A percentile compares a stretch with the other conserved stretches of the same genome.
These are phyloP conservation scores for Aphrocallistes beatrix DNA, from an alignment of 37 sponge, comb jelly and placozoan genomes.

Conservation along the genomic window DNA sequence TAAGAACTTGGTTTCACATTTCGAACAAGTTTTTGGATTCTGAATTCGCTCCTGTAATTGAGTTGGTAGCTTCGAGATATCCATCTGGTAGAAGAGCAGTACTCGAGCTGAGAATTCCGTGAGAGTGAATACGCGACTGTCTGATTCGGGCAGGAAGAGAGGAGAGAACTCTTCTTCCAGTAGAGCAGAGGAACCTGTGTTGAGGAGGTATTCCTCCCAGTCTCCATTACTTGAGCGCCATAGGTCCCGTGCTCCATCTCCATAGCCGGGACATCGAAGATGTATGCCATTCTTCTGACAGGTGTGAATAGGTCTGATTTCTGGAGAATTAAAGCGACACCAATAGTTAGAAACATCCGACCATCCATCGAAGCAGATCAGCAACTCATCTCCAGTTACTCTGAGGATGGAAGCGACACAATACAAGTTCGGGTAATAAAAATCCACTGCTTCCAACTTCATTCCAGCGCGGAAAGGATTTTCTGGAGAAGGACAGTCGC, in stretches of 20 bases:
- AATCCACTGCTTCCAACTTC: slow-evolving; percentile 25
- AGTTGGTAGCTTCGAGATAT: neutral
- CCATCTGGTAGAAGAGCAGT: neutral
- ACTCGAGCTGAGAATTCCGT: neutral
- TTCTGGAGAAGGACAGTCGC: slow-evolving; percentile 1
- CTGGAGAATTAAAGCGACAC: slow-evolving; percentile 19
- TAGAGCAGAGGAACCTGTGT: neutral
- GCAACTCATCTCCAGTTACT: neutral
- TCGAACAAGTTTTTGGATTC: neutral
- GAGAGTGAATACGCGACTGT: neutral
- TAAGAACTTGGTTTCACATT: neutral
- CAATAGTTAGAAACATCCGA: slow-evolving; percentile 8
- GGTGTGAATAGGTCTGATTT: slow-evolving; percentile 17
- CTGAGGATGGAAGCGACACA: slow-evolving; percentile 21
- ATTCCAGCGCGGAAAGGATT: slow-evolving; percentile 22
- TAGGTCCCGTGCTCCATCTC: neutral
- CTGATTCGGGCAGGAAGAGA: neutral
- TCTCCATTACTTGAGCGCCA: too few species aligned
- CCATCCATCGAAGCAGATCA: slow-evolving; percentile 26
- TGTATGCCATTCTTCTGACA: neutral
- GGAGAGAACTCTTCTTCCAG: neutral
- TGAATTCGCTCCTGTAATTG: neutral
- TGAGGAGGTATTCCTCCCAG: neutral
- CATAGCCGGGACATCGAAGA: neutral
- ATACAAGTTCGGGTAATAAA: neutral